Evolutionary conservation across 2,113 vertebrate genomes (phyloP), one percentile per base, ranked within the genome.

Genomic region (Silurus meridionalis): DNA sequence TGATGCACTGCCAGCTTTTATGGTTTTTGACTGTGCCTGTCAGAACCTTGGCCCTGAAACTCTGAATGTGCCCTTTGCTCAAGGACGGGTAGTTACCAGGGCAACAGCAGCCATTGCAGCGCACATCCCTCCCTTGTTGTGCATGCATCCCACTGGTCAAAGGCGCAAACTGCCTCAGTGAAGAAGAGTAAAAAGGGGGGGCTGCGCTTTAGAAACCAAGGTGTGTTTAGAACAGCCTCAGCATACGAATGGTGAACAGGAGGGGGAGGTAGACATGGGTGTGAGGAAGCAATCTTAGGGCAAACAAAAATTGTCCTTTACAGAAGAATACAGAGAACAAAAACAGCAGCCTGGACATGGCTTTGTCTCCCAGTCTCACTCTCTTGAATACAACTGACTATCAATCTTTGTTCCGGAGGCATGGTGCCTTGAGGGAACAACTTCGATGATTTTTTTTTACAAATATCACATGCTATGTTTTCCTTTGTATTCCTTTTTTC

Each of bases 81-180:
- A 92, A 90, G 91, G 91, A 90, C 89, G 57, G 82, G 60, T 84
- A 75, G 91, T 92, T 92, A 87, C 89, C 90, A 87, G 87, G 91
- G 91, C 89, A 91, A 92, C 91, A 72, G 63, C 66, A 85, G 88
- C 86, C 74, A 77, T 83, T 88, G 89, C 85, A 58, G 61, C 53
- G 85, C 69, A 84, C 71, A 88, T 71, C 82, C 85, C 84, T 86
- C 85, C 82, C 84, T 88, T 64, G 90, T 90, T 90, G 86, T 74
- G 85, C 86, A 90, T 74, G 86, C 87, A 89, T 88, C 86, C 84
- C 80, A 82, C 57, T 85, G 88, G 89, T 91, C 90, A 89, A 57
- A 88, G 77, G 67, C 83, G 58, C 78, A 53, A 87, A 67, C 89
- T 85, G 82, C 82, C 66, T 83, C 83, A 85, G 77, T 85, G 57